Conservation (phyloP, 2,888 invertebrate species). For the Leucoma salicis region DNA sequence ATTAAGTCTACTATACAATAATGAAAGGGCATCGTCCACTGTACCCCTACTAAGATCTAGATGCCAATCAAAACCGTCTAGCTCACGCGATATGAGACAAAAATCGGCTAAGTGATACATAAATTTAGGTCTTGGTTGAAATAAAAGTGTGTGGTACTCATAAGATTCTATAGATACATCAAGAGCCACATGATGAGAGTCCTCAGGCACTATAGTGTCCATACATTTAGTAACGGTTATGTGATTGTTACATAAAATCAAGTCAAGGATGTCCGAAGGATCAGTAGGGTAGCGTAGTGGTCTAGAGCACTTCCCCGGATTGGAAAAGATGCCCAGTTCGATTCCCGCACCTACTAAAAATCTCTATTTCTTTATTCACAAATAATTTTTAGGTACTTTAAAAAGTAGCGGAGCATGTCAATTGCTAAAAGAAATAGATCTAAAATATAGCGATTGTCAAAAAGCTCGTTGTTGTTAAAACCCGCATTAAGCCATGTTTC, state of each 20-base stretch:
- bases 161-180: neutral
- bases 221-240: too few relatives aligned
- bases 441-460: constrained; percentile 7
- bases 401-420: too few relatives aligned
- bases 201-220: neutral
- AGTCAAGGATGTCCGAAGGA: too few relatives aligned
- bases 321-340: too few relatives aligned
- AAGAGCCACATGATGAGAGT: neutral
- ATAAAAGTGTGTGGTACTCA: neutral
- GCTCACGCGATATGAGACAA: constrained; percentile 1
- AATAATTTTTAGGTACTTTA: too few relatives aligned
- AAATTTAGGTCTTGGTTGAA: neutral
- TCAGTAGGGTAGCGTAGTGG: too few relatives aligned
- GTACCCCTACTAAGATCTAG: neutral
- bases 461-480: constrained; percentile 3
- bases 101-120: constrained; percentile 2
- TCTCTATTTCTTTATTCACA: too few relatives aligned
- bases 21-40: constrained; percentile 6
- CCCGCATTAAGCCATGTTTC: constrained; percentile 11
- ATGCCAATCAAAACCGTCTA: constrained; percentile 4
- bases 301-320: too few relatives aligned
- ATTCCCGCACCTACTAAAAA: too few relatives aligned
- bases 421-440: too few relatives aligned
- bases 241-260: too few relatives aligned
- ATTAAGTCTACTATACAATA: neutral